These are phyloP conservation scores for Sparidentex hasta DNA, from an alignment of 2,797 vertebrate species.

Conservation along the genomic window DNA sequence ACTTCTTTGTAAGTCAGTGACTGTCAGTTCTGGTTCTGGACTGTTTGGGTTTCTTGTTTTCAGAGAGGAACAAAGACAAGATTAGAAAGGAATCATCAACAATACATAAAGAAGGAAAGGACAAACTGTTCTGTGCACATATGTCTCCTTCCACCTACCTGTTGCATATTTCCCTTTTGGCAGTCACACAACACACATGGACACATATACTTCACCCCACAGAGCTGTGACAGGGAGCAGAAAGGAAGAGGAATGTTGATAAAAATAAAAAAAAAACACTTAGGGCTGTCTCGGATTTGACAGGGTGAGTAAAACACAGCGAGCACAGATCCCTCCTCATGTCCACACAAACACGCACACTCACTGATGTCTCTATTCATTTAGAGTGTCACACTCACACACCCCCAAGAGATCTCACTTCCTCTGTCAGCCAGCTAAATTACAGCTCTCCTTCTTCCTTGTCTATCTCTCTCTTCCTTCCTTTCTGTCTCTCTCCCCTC, in stretches of 20 bases:
- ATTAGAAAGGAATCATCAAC: background rate
- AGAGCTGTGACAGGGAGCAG: slow-evolving; percentile 51
- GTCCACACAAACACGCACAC: slow-evolving; percentile 65
- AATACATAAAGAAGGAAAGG: background rate
- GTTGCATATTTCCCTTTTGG: slow-evolving; percentile 44
- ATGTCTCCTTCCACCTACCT: slow-evolving; percentile 41
- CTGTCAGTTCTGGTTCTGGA: background rate
- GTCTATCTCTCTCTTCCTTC: slow-evolving; percentile 48
- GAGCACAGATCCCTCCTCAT: slow-evolving; percentile 57
- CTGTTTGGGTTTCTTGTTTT: background rate
- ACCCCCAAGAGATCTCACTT: slow-evolving; percentile 91
- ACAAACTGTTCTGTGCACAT: background rate
- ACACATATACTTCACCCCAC: slow-evolving; percentile 30
- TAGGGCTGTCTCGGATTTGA: slow-evolving; percentile 69
- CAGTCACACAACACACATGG: slow-evolving; percentile 22
- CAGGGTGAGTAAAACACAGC: slow-evolving; percentile 75
- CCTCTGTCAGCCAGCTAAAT: slow-evolving; percentile 89
- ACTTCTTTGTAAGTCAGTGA: background rate
- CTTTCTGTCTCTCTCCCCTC: slow-evolving; percentile 56
- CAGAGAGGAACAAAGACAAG: background rate
- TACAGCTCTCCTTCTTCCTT: slow-evolving; percentile 78
- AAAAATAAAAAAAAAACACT: slow-evolving; percentile 68
- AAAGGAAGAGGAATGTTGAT: slow-evolving; percentile 54
- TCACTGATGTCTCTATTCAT: slow-evolving; percentile 91
- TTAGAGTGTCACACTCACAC: slow-evolving; percentile 91